Conservation (phyloP, 2,113 vertebrate genomes). For the Eudyptes chrysolophus region DNA sequence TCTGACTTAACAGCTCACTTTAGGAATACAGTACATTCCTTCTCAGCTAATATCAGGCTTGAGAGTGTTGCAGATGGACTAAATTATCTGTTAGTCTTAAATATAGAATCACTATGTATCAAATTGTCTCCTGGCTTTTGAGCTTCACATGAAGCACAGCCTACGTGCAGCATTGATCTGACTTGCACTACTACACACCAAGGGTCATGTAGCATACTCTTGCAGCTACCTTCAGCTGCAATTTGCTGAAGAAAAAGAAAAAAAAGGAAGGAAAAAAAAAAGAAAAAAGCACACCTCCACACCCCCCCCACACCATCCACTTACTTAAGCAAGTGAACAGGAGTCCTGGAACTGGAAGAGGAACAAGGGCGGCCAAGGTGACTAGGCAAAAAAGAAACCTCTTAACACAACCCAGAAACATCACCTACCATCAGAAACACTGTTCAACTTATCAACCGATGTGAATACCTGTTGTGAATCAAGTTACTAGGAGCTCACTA, state of each 20-base stretch:
- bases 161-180: fast-evolving
- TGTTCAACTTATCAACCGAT: fast-evolving
- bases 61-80: no score
- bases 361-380: fast-evolving
- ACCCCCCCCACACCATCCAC: fast-evolving
- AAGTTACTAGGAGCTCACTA: background rate
- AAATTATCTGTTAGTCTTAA: no score
- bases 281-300: no score
- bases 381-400: background rate
- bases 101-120: fast-evolving
- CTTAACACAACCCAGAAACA: no score
- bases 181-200: no score
- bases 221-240: background rate
- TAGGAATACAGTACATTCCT: background rate
- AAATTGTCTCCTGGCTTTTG: background rate
- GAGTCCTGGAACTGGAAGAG: background rate
- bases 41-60: background rate
- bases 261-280: no score
- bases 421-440: background rate
- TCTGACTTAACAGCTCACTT: no score
- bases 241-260: background rate
- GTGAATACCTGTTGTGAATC: no score
- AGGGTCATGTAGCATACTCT: fast-evolving
- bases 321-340: background rate
- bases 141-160: no score